Conservation (phyloP, 2,797 vertebrate genomes). For the Chrosomus eos region DNA sequence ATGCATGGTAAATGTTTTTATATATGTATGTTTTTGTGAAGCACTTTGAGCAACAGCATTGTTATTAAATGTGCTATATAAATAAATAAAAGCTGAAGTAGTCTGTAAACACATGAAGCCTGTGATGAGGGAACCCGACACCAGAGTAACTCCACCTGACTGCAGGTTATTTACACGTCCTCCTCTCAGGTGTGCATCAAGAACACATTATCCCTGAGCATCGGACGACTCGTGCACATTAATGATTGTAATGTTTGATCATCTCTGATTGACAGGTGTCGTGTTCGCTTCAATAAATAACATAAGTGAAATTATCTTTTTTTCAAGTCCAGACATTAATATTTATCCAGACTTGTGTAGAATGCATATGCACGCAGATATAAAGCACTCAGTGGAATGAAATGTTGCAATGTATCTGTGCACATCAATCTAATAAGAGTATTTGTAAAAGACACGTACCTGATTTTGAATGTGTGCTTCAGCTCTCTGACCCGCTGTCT, state of each 20-base stretch:
- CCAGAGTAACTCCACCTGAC: conserved; percentile 52
- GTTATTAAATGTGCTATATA: no score
- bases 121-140: conserved; percentile 49
- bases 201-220: background rate
- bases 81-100: no score
- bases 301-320: background rate
- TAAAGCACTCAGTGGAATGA: background rate
- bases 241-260: background rate
- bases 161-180: conserved; percentile 65
- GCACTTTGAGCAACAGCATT: no score
- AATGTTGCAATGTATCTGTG: background rate
- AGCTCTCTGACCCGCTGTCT: background rate
- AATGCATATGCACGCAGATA: background rate
- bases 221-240: background rate
- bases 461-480: conserved; percentile 8
- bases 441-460: conserved; percentile 19
- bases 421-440: background rate
- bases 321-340: background rate
- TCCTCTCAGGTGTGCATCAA: background rate
- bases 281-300: background rate
- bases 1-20: no score
- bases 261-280: background rate
- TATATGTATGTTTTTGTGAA: no score
- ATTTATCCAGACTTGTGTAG: background rate
- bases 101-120: conserved; percentile 56